These are phyloP conservation scores for Perccottus glenii DNA, from an alignment of 2,113 vertebrate species.

Conservation along the genomic window DNA sequence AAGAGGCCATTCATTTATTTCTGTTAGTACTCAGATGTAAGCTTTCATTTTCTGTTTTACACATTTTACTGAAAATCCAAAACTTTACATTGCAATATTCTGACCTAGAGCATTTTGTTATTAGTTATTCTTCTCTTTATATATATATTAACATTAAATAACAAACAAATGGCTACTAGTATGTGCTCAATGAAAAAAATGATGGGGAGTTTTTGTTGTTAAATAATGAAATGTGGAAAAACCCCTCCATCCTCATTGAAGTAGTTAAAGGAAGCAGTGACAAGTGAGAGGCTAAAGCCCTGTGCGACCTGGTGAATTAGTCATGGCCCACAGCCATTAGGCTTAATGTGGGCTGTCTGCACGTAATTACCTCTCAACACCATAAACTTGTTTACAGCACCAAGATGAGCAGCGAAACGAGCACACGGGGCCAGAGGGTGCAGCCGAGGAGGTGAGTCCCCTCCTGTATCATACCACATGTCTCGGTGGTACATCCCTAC, in stretches of 20 bases:
- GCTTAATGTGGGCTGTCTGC: constrained; percentile 67
- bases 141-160: no score
- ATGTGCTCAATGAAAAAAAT: not conserved
- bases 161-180: not conserved
- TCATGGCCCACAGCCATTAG: constrained; percentile 68
- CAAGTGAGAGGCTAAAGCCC: constrained; percentile 38
- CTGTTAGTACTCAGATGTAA: no score
- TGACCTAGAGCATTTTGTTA: no score
- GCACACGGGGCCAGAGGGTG: constrained; percentile 37
- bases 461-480: constrained; percentile 34
- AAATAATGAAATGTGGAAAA: constrained; percentile 8
- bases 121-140: no score
- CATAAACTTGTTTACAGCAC: constrained; percentile 72
- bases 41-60: no score
- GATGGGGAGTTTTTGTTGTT: constrained; percentile 1
- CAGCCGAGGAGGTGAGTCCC: constrained; percentile 14
- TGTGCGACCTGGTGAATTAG: constrained; percentile 62
- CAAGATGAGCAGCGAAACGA: constrained; percentile 57
- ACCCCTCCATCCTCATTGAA: constrained; percentile 2
- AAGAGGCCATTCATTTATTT: no score
- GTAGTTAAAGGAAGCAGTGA: constrained; percentile 42
- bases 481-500: constrained; percentile 3
- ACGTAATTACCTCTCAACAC: constrained; percentile 69
- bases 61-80: no score
- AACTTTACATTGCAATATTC: no score